Base-by-base conservation (phyloP, 2,888 invertebrate genomes). In the Xestia sexstrigata region DNA sequence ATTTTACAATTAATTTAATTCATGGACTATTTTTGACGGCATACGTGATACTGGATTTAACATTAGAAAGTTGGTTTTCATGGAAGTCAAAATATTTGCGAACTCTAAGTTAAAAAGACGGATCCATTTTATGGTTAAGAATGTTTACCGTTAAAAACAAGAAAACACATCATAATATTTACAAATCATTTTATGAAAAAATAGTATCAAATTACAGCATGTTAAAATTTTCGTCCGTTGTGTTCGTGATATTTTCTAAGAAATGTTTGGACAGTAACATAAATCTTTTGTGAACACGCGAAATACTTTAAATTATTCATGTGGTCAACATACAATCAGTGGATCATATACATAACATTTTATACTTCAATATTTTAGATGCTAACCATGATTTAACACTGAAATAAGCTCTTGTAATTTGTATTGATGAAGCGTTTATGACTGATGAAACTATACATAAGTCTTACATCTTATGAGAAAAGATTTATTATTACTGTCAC, bases 321-420 rank as follows among this genome's bases (percentile, higher is more conserved):
- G 30, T 30, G 60, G 60, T 55, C 23, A 23, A 42, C 42, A 42
- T 35, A 76, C 39, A 62, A 69, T 69, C 42, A 89, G 84, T 81
- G 76, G 74, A 86, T 83, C 70, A 75, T 86, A 58, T 70, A 72
- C 55, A 79, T 76, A 84, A 83, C 72, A 81, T 86, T n/a, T 82
- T 83, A 87, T 76, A 76, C 79, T 81, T 82, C 70, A 79, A 76
- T 77, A 85, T 81, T 68, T 49, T 39, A 73, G 42, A 86, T 67
- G 82, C 74, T 85, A 49, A 81, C 77, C 73, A 87, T 87, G 84
- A 62, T 87, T 78, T 75, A 85, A 78, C 84, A 84, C 73, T 79
- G 80, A 62, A 62, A 83, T 87, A 90, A 90, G 88, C 89, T 89
- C 87, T 83, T 85, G 47, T 86, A 20, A 86, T 82, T 76, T 83